phyloP scores from a whole-genome alignment of 2,888 invertebrate genomes.

The Bugulina stolonifera region DNA sequence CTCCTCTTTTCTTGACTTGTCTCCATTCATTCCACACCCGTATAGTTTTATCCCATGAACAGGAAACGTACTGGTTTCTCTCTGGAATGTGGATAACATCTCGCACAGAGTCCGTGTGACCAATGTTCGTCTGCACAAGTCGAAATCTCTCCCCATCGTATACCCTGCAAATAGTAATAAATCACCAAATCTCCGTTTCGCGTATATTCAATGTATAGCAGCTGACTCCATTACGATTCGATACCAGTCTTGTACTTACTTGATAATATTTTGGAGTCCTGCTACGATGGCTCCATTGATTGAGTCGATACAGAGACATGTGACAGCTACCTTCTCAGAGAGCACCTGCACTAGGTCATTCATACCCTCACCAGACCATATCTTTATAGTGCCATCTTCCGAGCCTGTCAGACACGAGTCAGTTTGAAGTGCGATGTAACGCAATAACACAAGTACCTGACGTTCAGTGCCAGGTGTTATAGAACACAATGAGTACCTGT shows the following conservation, averaged over 20 bases:
- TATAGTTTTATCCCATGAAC: constrained; percentile 50
- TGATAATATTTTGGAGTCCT: constrained; percentile 45
- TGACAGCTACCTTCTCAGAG: constrained; percentile 41
- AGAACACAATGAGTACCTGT: no score
- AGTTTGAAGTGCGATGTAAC: no score
- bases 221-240: background rate
- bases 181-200: no score
- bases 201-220: background rate
- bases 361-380: constrained; percentile 48
- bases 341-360: constrained; percentile 50
- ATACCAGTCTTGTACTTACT: constrained; percentile 34
- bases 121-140: constrained; percentile 49
- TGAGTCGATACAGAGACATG: constrained; percentile 45
- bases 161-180: constrained; percentile 36
- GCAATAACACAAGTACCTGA: no score
- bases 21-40: constrained; percentile 53
- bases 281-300: constrained; percentile 47
- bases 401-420: constrained; percentile 48
- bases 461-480: no score
- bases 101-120: constrained; percentile 48
- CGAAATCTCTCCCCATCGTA: constrained; percentile 47
- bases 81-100: constrained; percentile 50
- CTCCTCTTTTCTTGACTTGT: constrained; percentile 31
- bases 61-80: constrained; percentile 50
- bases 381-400: constrained; percentile 50